Base-by-base conservation (phyloP, 1,140 invertebrate species). In the Bradynema listronoti region DNA sequence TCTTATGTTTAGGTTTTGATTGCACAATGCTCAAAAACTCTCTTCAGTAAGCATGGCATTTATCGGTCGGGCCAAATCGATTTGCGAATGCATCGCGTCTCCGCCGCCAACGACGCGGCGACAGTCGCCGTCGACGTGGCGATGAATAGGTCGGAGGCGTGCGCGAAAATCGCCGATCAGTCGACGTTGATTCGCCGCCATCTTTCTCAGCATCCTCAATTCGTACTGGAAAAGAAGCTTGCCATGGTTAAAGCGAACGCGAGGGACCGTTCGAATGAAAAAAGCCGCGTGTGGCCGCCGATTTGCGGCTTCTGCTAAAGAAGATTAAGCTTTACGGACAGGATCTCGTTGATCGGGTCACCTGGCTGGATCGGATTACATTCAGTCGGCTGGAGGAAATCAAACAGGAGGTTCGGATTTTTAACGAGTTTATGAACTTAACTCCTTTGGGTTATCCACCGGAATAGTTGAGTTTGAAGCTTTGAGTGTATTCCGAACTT, bases 351-450 rank as follows among this genome's bases (percentile, higher is more conserved):
- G 86, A 87, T 32, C 90, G 92, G 81, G 86, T 95, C 29, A 91
- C 95, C 78, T 99, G 94, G 94, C 79, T 98, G 36, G 93, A 98
- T 80, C 83, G 91, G 65, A 81, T 98, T 36, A 91, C 92, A 6
- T 96, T 97, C 79, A 82, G 89, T 32, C 90, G 96, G 80, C 90
- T 98, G 49, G 92, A 96, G 80, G 82, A 89, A 77, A 90, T 95
- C 14, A 95, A 94, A 78, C 89, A 97, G 78, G 86, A 61, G 90
- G 96, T 80, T 96, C 7, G 1, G 5, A n/a, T 58, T 11, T 19
- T 34, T 45, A 58, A 32, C 11, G 55, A 29, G 11, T 7, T 19
- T 22, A 11, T 49, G 11, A 11, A 11, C 30, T 49, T 49, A 49
- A 49, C 46, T 49, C 34, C 46, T 19, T 11, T 22, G n/a, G n/a